Conservation (phyloP, 2,113 vertebrate genomes). For the Anoplopoma fimbria region DNA sequence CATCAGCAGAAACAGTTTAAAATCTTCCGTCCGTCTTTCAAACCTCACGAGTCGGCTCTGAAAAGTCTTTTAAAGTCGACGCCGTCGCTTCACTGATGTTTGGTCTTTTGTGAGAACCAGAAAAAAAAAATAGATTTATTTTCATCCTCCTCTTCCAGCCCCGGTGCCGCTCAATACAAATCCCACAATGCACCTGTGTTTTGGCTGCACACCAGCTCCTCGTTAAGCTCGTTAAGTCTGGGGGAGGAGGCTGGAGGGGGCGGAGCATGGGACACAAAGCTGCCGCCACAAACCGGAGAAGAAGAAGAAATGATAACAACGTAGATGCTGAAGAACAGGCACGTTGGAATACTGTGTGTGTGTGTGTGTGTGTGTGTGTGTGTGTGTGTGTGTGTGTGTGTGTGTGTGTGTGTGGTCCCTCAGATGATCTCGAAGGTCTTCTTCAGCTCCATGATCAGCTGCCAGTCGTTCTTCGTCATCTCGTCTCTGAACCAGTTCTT, state of each 20-base stretch:
- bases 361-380: constrained; percentile 48
- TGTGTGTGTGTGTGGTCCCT: constrained; percentile 44
- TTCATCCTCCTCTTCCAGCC: neutral
- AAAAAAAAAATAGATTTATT: neutral
- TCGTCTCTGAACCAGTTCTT: constrained; percentile 99
- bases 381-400: constrained; percentile 43
- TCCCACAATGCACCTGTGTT: constrained; percentile 16
- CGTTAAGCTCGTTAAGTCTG: neutral
- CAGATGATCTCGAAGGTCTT: constrained; percentile 99
- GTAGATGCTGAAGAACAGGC: constrained; percentile 75
- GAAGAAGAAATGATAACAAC: constrained; percentile 38
- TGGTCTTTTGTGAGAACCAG: constrained; percentile 4
- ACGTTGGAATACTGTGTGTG: constrained; percentile 75
- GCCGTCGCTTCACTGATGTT: neutral
- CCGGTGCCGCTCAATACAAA: neutral
- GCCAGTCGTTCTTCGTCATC: constrained; percentile 98
- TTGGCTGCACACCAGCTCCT: neutral
- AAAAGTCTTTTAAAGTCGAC: neutral
- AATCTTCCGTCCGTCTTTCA: constrained; percentile 37
- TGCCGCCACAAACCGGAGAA: constrained; percentile 62
- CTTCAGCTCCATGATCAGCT: constrained; percentile 99
- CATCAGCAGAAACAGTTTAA: constrained; percentile 72
- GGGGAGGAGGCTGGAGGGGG: constrained; percentile 24
- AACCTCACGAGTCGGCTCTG: constrained; percentile 11
- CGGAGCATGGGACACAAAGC: constrained; percentile 38